Evolutionary conservation across 2,888 invertebrate genomes (phyloP), one percentile per base, ranked within the genome.

Genomic region (Netelia inedita): DNA sequence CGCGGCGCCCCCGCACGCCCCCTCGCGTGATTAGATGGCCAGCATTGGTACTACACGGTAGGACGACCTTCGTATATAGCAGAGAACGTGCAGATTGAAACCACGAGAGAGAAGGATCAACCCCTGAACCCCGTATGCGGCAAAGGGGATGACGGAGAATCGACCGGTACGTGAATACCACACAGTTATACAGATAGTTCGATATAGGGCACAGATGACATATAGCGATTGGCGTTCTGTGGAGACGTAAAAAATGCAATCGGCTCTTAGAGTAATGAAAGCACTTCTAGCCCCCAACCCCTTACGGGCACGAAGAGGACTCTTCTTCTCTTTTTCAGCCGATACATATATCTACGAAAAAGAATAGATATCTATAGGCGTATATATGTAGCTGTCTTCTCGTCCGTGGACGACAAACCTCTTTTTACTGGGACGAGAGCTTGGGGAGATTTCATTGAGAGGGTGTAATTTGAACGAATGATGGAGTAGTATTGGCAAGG

Each of bases 261-360:
- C 93, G 93, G 92, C 93, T 93, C 92, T 93, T 93, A 92, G 91
- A 89, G 91, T 93, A 93, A 93, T 93, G 93, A 93, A 93, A 93
- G 92, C 89, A 89, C 90, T 88, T 89, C 89, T n/a, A n/a, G n/a
- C 88, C 84, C 87, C 87, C 89, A 28, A 9, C 69, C 53, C 53
- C 50, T 41, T 50, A 90, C 87, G 88, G 87, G 88, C 71, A 3
- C 79, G 69, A 63, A 73, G 74, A 79, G 75, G 59, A 79, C 83
- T 75, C 35, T 79, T 71, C 46, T 50, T 72, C 74, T 28, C 61
- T 76, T 61, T 80, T 73, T 79, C 6, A 59, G 50, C 46, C 50
- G 46, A 14, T 46, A 46, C 46, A 46, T 46, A 46, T 11, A 46
- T 46, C 10, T 10, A 46, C 14, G 10, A 46, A 46, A 46, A 46